Conservation (phyloP, 2,113 vertebrate species). For the Lagopus leucura region DNA sequence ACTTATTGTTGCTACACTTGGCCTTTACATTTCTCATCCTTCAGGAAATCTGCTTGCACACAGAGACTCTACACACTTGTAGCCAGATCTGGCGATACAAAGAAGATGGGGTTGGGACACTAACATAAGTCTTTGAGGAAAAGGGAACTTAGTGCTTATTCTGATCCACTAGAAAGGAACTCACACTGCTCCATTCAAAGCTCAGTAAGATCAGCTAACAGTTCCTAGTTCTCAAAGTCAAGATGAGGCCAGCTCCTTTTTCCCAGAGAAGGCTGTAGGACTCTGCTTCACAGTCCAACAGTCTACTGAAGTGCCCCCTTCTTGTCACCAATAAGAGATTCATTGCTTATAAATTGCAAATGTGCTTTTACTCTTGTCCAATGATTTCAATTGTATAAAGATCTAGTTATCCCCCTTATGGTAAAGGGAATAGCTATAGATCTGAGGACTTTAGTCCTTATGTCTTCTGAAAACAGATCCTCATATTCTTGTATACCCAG, state of each 20-base stretch:
- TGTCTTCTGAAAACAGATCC: neutral
- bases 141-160: neutral
- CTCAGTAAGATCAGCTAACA: neutral
- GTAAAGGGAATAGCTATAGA: neutral
- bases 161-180: neutral
- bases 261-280: neutral
- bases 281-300: rapidly evolving
- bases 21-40: neutral
- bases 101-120: neutral
- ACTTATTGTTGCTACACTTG: neutral
- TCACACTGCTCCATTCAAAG: neutral
- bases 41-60: neutral
- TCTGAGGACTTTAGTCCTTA: neutral
- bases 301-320: neutral
- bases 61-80: rapidly evolving
- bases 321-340: neutral
- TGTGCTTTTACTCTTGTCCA: neutral
- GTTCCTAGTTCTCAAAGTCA: neutral
- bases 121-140: neutral
- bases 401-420: neutral
- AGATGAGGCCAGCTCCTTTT: rapidly evolving
- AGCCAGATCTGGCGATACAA: neutral
- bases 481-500: neutral
- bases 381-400: neutral
- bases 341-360: neutral